These are phyloP conservation scores for Mesitornis unicolor DNA, from an alignment of 2,113 vertebrate genomes.

Conservation along the genomic window DNA sequence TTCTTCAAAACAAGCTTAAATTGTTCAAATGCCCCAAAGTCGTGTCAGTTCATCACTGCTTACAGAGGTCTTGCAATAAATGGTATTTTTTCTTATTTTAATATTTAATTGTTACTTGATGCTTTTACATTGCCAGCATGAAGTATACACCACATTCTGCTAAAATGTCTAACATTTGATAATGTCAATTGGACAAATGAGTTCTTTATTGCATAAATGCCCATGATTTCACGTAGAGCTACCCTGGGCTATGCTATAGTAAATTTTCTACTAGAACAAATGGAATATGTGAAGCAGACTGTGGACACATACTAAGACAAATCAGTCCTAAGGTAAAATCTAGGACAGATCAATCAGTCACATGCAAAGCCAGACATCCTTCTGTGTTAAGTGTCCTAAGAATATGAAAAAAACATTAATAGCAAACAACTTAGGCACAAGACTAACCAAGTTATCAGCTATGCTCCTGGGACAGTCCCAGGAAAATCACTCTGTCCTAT, in stretches of 20 bases:
- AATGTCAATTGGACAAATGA: not conserved
- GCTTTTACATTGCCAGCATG: not conserved
- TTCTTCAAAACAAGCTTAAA: not conserved
- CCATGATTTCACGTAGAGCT: not conserved
- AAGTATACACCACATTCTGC: not conserved
- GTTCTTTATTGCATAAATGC: not conserved
- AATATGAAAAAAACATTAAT: not conserved
- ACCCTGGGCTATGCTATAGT: not conserved
- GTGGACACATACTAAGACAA: not conserved
- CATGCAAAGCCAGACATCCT: not conserved
- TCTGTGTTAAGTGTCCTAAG: not conserved
- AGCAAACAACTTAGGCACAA: not conserved
- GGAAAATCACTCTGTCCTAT: not conserved
- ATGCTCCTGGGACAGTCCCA: not conserved
- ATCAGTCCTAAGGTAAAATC: not conserved
- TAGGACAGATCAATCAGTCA: not conserved
- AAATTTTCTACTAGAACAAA: not conserved
- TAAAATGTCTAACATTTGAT: not conserved
- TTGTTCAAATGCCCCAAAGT: not conserved
- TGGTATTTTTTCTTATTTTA: not conserved
- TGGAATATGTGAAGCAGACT: not conserved
- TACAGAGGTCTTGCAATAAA: not conserved
- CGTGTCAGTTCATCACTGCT: not conserved
- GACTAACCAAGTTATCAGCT: not conserved
- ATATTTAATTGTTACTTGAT: not conserved